Base-by-base conservation (phyloP, 2,888 invertebrate species). In the Drosophila bunnanda region DNA sequence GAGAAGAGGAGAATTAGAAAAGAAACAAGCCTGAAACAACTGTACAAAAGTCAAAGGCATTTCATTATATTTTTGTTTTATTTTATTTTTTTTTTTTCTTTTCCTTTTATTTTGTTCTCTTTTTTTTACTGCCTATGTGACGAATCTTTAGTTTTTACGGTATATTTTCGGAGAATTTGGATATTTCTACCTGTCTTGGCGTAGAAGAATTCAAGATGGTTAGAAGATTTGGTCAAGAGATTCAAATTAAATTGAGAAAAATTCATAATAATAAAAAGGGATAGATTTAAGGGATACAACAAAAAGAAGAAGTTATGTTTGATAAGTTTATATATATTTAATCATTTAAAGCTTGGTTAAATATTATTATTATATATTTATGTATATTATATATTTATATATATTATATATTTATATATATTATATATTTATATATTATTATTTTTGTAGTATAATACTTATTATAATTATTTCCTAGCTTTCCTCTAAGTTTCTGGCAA, bases 31-130 rank as follows among this genome's bases (percentile, higher is more conserved):
- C 46, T n/a, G 64, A 64, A 85, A 82, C 74, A 82, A 82, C 82
- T 80, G 82, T 84, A 84, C 79, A 80, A 82, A 82, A 73, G 58
- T 77, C 62, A 80, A 72, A 77, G 66, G 68, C 80, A 77, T 28
- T 58, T 68, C 25, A 48, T 39, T 57, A 57, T 56, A 28, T 53
- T 54, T 43, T 50, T 50, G 32, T 50, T 32, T 48, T 48, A 30
- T 17, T 48, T 48, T 2, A 25, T 17, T 15, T 22, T 4, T 12
- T 8, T 50, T 25, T 70, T 25, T 20, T 28, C 0, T 15, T 36
- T 2, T 36, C 7, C n/a, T 2, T 9, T 9, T 9, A 7, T 28
- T 12, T 22, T 12, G 22, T 22, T 48, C 4, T n/a, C 3, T 28
- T 20, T 55, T 25, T 28, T 17, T 44, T 10, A 44, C 30, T 41